Base-by-base conservation (phyloP, 2,888 invertebrate species). In the Agrochola circellaris region DNA sequence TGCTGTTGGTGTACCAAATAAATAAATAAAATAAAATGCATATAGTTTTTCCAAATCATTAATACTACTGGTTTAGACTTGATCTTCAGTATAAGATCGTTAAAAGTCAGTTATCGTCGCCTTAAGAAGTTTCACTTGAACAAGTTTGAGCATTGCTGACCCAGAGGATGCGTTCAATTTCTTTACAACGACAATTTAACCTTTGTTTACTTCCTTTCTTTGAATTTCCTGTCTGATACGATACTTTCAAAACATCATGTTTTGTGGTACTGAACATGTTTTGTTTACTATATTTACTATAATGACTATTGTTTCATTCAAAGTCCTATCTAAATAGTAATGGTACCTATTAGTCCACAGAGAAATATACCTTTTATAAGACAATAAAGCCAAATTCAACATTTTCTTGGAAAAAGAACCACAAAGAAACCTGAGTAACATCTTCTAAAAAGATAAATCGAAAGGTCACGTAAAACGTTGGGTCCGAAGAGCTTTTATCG, bases 391-490 rank as follows among this genome's bases (percentile, higher is more conserved):
- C 11, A 17, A 66, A n/a, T 38, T 48, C 45, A 9, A 26, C 9
- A n/a, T 70, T 38, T 83, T 67, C 23, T 15, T 23, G 17, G 20
- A 65, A 61, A 84, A 67, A 79, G 15, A 66, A 64, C 66, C 70
- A 58, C 66, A 71, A 61, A 83, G 15, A 62, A 68, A 67, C 34
- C 56, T 38, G 42, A 45, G 45, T 68, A 77, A 69, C 60, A 69
- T 79, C 65, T 70, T 73, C 79, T 51, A 42, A 81, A 77, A 67
- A 76, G 51, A 65, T 61, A 82, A 79, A 75, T 74, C 66, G 79
- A 78, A 85, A 73, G 81, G 79, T 76, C 65, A 64, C 73, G 56
- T 58, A 75, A 80, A 79, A 77, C 70, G 71, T 80, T 9, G 61
- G 70, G 69, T 71, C 68, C 54, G 71, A 76, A 73, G 56, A 73